These are phyloP conservation scores for Priapulus caudatus DNA, from an alignment of 2,888 invertebrate species.

Conservation along the genomic window DNA sequence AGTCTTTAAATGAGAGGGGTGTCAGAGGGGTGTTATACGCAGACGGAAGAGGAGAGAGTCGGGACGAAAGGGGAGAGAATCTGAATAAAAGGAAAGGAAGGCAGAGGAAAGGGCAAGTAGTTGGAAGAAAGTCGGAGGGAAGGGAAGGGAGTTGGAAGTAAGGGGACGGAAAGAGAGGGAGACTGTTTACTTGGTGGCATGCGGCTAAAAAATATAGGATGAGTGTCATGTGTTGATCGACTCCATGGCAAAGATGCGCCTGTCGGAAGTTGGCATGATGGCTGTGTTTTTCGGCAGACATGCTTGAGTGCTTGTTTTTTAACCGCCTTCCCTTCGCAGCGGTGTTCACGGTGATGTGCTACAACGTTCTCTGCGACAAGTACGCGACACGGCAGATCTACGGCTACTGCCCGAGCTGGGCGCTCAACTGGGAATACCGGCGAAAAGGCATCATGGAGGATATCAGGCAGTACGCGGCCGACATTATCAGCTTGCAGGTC, in stretches of 20 bases:
- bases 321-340: slow-evolving; percentile 44
- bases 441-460: slow-evolving; percentile 94
- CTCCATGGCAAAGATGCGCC: not conserved
- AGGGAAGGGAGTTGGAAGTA: too few relatives aligned
- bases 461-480: slow-evolving; percentile 87
- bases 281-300: not conserved
- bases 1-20: slow-evolving; percentile 26
- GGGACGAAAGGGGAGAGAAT: too few relatives aligned
- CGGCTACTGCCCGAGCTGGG: slow-evolving; percentile 98
- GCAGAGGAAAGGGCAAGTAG: too few relatives aligned
- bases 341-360: slow-evolving; percentile 98
- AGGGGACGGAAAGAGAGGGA: too few relatives aligned
- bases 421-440: slow-evolving; percentile 94
- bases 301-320: too few relatives aligned
- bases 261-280: not conserved
- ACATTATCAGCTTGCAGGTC: slow-evolving; percentile 77
- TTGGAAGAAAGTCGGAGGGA: too few relatives aligned
- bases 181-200: too few relatives aligned
- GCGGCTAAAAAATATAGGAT: too few relatives aligned
- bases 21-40: slow-evolving; percentile 5
- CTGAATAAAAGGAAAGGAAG: slow-evolving; percentile 24
- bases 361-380: slow-evolving; percentile 98
- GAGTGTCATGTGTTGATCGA: too few relatives aligned
- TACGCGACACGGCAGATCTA: slow-evolving; percentile 96
- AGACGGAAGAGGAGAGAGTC: slow-evolving; percentile 13